These are phyloP conservation scores for Torymus texanus DNA, from an alignment of 2,888 invertebrate species.

Conservation along the genomic window DNA sequence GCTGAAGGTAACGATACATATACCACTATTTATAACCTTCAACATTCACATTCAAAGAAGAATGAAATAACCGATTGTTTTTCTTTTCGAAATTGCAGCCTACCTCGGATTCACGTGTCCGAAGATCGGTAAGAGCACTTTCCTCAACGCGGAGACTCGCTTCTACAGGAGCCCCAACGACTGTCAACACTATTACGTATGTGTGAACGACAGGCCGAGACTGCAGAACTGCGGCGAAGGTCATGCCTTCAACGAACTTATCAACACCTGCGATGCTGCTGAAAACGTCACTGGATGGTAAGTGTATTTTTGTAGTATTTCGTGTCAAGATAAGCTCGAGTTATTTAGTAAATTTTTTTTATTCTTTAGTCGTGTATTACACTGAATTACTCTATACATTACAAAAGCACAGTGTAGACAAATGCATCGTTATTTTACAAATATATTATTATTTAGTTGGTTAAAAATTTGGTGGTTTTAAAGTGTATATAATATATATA, in stretches of 20 bases:
- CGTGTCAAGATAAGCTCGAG: not conserved
- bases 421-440: too few species aligned
- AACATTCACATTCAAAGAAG: too few species aligned
- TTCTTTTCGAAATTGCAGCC: constrained; percentile 74
- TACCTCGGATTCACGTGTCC: constrained; percentile 90
- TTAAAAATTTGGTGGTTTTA: too few species aligned
- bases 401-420: too few species aligned
- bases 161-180: constrained; percentile 80
- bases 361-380: too few species aligned
- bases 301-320: constrained; percentile 28
- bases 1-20: constrained; percentile 81
- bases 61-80: too few species aligned
- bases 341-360: too few species aligned
- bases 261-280: constrained; percentile 84
- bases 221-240: constrained; percentile 86
- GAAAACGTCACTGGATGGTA: constrained; percentile 87
- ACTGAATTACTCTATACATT: too few species aligned
- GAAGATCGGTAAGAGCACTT: constrained; percentile 74
- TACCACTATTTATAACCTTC: not conserved
- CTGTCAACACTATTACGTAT: constrained; percentile 88
- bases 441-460: too few species aligned
- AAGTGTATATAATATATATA: not conserved
- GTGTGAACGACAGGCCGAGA: constrained; percentile 84
- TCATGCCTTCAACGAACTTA: constrained; percentile 85
- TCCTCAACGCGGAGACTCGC: constrained; percentile 76